Evolutionary conservation across 2,888 invertebrate species (phyloP).

Genomic region (Drosophila nr. perissopoda): DNA sequence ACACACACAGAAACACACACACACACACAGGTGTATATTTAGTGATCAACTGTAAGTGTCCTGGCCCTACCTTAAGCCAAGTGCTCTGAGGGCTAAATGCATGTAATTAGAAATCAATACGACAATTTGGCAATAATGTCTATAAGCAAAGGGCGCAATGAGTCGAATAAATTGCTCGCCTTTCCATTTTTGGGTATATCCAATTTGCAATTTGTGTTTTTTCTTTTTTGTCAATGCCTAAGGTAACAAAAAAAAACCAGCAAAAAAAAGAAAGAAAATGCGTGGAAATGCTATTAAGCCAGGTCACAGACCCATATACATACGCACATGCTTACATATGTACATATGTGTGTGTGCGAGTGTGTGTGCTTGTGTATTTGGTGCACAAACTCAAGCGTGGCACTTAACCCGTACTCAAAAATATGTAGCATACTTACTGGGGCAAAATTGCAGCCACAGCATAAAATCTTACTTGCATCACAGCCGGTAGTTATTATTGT

Average conservation of each 20-base stretch:
- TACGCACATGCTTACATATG: slow-evolving; percentile 14
- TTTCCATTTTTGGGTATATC: slow-evolving; percentile 16
- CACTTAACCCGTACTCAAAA: slow-evolving; percentile 72
- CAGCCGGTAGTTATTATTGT: slow-evolving; percentile 35
- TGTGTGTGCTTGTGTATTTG: slow-evolving; percentile 21
- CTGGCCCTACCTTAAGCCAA: slow-evolving; percentile 66
- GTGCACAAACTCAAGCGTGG: slow-evolving; percentile 43
- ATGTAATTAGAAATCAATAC: slow-evolving; percentile 73
- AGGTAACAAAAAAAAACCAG: slow-evolving; percentile 21
- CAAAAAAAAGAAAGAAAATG: slow-evolving; percentile 18
- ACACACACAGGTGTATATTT: neutral
- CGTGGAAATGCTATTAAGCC: slow-evolving; percentile 50
- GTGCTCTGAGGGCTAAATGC: slow-evolving; percentile 47
- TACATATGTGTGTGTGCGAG: neutral
- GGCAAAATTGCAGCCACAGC: slow-evolving; percentile 71
- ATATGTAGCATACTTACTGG: slow-evolving; percentile 76
- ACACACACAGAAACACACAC: neutral
- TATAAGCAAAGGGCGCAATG: slow-evolving; percentile 13
- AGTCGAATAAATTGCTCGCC: slow-evolving; percentile 7
- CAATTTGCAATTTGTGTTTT: slow-evolving; percentile 32
- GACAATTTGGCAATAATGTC: slow-evolving; percentile 55
- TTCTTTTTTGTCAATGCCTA: slow-evolving; percentile 50
- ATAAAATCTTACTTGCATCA: slow-evolving; percentile 62
- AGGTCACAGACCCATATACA: slow-evolving; percentile 47
- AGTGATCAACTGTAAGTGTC: slow-evolving; percentile 13